Base-by-base conservation (phyloP, 2,797 vertebrate species). In the Erithacus rubecula region DNA sequence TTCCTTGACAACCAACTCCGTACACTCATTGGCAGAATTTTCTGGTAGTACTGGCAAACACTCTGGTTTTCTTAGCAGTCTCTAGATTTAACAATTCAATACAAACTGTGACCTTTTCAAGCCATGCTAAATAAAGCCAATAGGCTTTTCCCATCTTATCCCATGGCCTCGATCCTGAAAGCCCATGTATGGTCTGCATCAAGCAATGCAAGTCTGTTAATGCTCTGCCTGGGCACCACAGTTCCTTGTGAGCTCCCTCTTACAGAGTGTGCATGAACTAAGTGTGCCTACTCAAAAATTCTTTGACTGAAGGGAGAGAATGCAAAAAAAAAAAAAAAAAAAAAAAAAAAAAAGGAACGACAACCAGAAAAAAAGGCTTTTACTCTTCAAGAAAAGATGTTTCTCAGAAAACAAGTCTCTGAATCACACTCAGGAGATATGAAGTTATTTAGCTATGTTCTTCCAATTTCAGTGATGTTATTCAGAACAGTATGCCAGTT, bases 181-280 rank as follows among this genome's bases (percentile, higher is more conserved):
- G 76, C 53, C 95, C 96, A 94, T 95, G 87, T 96, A 93, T 90
- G 95, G 96, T 88, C 72, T 92, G 69, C 44, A 53, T 68, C 47
- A 93, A 71, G 69, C 83, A 87, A 51, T 17, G n/a, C 36, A 76
- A 85, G 44, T 52, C 44, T 88, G 59, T 49, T 62, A 87, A 69
- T 39, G 58, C 41, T 72, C 27, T 69, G 75, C 44, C 17, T 78
- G 91, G 59, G 79, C 79, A 95, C 34, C 79, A 95, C 34, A 63
- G 46, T 19, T 94, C 74, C 82, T 89, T 52, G 58, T 58, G 65
- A 83, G 36, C 56, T 90, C 19, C 29, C 64, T 56, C 78, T 64
- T 39, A 58, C 15, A 65, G 49, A 30, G 11, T 69, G 58, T 2
- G 3, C 32, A 49, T 32, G 55, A 93, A 74, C 65, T 62, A 60